Evolutionary conservation across 2,797 vertebrate species (phyloP), one percentile per base, ranked within the genome.

Genomic region (Sus cebifrons): DNA sequence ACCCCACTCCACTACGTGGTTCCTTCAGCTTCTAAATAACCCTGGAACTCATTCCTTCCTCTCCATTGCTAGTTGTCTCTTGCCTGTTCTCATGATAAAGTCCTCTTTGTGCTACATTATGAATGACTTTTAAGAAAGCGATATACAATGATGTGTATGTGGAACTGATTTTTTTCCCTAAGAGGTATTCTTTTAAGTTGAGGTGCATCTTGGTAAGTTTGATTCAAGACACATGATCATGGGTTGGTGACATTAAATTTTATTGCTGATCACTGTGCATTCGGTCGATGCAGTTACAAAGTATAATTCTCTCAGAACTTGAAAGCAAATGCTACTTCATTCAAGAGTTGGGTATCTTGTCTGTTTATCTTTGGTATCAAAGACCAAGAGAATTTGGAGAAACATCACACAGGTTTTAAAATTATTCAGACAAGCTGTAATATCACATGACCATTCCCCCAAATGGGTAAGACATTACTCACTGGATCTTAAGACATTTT

Each of bases 291-390:
- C 23, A 29, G 25, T 91, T 91, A 58, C 40, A 79, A 29, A 65
- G 73, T 84, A n/a, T 7, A 91, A 3, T 82, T 96, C 49, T 91
- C 82, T 96, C 70, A 86, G 64, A 95, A 88, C 73, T 71, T 96
- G 77, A 97, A 96, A 98, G 79, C 44, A 96, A 94, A 60, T 94
- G 62, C 70, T 92, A 68, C 91, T 92, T 79, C 29, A 73, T n/a
- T 89, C 74, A 54, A 91, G 81, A 93, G 36, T 60, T 93, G 89
- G 23, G 20, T 77, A 78, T 91, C 83, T 94, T 91, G 23, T 86
- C 85, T 95, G 95, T 94, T 94, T 96, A 85, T 96, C 90, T 97
- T 93, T 79, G 56, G 44, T 95, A 81, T 77, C 95, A 91, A 94
- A 97, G 86, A 93, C 78, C 56, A 21, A 92, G 77, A 91, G 62